Evolutionary conservation across 2,888 invertebrate genomes (phyloP).

Genomic region (Apamea crenata): DNA sequence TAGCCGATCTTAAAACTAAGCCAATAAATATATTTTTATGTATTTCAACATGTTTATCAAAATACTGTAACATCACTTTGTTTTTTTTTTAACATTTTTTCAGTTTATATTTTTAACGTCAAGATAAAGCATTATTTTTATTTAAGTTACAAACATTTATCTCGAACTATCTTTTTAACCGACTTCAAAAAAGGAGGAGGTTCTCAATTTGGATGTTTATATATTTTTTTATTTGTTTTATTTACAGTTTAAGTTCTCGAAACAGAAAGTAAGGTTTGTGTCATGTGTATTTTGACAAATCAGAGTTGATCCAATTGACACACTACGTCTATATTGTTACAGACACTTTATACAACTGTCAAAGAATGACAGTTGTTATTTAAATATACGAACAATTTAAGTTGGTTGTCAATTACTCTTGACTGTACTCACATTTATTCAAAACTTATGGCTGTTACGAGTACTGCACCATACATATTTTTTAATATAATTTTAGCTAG

Average conservation of each 20-base stretch:
- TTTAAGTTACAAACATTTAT: not conserved
- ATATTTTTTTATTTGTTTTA: too few relatives aligned
- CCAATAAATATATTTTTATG: conserved; percentile 54
- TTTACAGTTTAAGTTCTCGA: not conserved
- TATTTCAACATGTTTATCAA: conserved; percentile 57
- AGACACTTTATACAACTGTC: not conserved
- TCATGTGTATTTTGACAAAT: not conserved
- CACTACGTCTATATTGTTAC: not conserved
- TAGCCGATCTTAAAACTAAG: conserved; percentile 43
- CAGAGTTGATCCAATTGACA: not conserved
- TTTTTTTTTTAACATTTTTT: conserved; percentile 48
- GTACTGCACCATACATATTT: not conserved
- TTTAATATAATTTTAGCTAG: not conserved
- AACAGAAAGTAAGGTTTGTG: not conserved
- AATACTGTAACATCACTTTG: conserved; percentile 69
- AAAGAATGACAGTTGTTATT: not conserved
- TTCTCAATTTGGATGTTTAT: too few relatives aligned
- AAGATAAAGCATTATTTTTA: not conserved
- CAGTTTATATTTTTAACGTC: conserved; percentile 19
- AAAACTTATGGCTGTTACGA: not conserved
- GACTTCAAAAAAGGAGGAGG: too few relatives aligned
- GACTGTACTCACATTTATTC: not conserved
- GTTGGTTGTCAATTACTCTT: not conserved
- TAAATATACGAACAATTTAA: not conserved
- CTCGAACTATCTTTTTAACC: not conserved